Evolutionary conservation across 92 coral and sea anemone species (phyloP), one percentile per base, ranked within the genome.

Genomic region (Bergia sp.): DNA sequence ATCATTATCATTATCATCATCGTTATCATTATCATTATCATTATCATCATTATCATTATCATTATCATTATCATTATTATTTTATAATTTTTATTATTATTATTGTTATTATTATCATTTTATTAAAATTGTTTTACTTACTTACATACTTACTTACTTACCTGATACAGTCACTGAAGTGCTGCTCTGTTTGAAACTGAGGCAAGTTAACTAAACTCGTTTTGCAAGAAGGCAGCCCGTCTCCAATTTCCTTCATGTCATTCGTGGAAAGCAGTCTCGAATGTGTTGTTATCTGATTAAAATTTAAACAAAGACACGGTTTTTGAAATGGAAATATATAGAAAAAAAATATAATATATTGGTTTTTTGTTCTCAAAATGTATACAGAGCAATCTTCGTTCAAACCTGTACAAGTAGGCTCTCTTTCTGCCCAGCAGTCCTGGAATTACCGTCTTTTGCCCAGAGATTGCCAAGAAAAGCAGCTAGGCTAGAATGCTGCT

Each of bases 401-500:
- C 1, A 57, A 21, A 79, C 83, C 69, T 79, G 83, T 45, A 79
- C 58, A 58, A 50, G 58, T 40, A 88, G 23, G n/a, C 75, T 58
- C 40, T 44, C 85, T 43, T 73, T 47, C 15, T 37, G 23, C 11
- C 43, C 4, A 58, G 2, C 15, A 53, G 77, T 61, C 13, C 53
- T 77, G 16, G 71, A 73, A 29, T 41, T 42, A 7, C 11, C 7
- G 0, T 38, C 76, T 23, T 79, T 67, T 21, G 78, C 72, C 37
- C 89, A 83, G 1, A 88, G 86, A 47, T 89, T 71, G 50, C 82
- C 80, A 42, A 96, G 88, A 47, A 91, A 96, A 42, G 89, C 93
- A 78, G 95, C 91, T 85, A 96, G 86, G 83, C 96, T 94, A 44
- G 95, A 91, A 84, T 96, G 96, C 67, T 92, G 91, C 90, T 96